Evolutionary conservation across 2,797 vertebrate species (phyloP).

Genomic region (Podarcis siculus): DNA sequence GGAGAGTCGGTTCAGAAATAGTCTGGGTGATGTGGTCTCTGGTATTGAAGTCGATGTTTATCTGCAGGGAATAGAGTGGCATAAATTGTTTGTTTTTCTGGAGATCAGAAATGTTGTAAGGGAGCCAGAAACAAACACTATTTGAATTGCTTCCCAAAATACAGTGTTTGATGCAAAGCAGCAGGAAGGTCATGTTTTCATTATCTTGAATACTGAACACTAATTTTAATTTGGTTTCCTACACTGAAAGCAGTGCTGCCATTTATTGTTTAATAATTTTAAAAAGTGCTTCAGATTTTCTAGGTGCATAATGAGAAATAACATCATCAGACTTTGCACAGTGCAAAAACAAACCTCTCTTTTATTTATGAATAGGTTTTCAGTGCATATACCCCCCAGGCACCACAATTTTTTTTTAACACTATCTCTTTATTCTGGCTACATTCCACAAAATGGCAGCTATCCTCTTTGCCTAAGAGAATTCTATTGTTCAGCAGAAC

Average conservation of each 20-base stretch:
- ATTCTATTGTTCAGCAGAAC: not conserved
- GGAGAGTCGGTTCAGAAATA: constrained; percentile 87
- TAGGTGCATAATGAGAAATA: constrained; percentile 12
- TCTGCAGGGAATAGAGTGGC: constrained; percentile 80
- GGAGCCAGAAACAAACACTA: not conserved
- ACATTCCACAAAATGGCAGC: not conserved
- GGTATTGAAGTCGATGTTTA: constrained; percentile 95
- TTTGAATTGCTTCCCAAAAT: constrained; percentile 51
- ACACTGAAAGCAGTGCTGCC: not conserved
- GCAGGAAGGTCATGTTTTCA: constrained; percentile 40
- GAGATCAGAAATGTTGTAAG: not conserved
- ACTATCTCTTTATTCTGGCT: not conserved
- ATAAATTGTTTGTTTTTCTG: constrained; percentile 15
- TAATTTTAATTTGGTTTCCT: constrained; percentile 31
- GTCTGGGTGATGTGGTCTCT: constrained; percentile 89
- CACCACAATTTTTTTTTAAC: not conserved
- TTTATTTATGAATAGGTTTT: constrained; percentile 9
- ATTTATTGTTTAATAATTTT: not conserved
- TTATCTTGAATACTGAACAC: constrained; percentile 19
- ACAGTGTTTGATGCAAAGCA: constrained; percentile 53
- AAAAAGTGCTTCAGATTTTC: constrained; percentile 19
- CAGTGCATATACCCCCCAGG: not conserved
- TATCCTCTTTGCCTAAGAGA: not conserved
- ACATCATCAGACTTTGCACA: not conserved
- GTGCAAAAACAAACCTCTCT: not conserved